Conservation (phyloP, 2,888 invertebrate genomes). For the Pteria penguin region DNA sequence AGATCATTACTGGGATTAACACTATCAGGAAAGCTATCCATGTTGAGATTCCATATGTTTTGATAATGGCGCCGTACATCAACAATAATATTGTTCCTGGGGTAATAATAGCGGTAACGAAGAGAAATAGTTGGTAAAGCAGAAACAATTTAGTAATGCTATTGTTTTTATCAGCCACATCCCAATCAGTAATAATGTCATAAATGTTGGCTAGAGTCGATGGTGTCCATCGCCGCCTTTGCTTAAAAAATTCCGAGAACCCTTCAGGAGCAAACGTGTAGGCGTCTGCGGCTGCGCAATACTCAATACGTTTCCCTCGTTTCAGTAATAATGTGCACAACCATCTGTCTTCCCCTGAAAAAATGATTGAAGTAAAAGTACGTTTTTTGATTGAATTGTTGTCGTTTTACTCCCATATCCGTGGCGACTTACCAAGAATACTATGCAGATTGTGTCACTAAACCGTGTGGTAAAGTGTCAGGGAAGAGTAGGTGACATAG, state of each 20-base stretch:
- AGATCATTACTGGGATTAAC: background rate
- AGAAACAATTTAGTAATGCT: conserved; percentile 8
- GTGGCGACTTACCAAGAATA: no score
- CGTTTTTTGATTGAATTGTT: no score
- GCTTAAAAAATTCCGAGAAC: conserved; percentile 25
- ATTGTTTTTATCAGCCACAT: background rate
- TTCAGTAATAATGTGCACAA: conserved; percentile 27
- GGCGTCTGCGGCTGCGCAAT: conserved; percentile 13
- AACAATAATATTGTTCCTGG: conserved; percentile 20
- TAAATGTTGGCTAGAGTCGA: conserved; percentile 26
- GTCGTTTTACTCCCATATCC: no score
- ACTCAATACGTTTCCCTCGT: conserved; percentile 12
- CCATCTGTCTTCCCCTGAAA: conserved; percentile 35
- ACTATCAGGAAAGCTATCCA: conserved; percentile 1
- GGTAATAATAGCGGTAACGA: conserved; percentile 6
- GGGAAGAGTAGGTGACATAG: no score
- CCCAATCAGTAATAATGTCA: background rate
- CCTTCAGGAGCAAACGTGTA: conserved; percentile 22
- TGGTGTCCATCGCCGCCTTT: conserved; percentile 25
- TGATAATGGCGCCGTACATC: conserved; percentile 2
- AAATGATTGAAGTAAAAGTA: no score
- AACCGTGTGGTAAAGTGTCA: no score
- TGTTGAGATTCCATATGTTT: background rate
- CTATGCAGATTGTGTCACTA: no score
- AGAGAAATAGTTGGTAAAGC: conserved; percentile 4